phyloP scores from a whole-genome alignment of 2,113 vertebrate species.

The Petrocephalus zakoni region DNA sequence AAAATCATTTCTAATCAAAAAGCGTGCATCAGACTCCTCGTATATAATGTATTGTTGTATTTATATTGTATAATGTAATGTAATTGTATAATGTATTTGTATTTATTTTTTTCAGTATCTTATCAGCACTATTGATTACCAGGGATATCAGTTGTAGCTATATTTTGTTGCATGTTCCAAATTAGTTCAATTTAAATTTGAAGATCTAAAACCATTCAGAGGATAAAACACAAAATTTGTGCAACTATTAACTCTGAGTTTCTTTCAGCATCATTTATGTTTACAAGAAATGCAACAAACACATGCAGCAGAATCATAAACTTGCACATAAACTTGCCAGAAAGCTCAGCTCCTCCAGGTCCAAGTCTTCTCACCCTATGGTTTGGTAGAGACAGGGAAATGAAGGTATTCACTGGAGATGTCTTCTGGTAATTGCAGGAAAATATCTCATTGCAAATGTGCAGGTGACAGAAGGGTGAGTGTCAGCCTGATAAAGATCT shows the following conservation, averaged over 20 bases:
- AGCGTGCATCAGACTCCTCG: neutral
- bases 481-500: slow-evolving; percentile 36
- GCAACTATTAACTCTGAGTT: neutral
- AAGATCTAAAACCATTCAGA: neutral
- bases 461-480: slow-evolving; percentile 35
- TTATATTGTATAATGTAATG: too few relatives aligned
- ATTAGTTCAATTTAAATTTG: neutral
- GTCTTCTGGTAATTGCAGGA: slow-evolving; percentile 36
- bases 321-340: slow-evolving; percentile 4
- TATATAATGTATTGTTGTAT: neutral
- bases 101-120: neutral
- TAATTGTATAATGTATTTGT: too few relatives aligned
- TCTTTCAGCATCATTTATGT: neutral
- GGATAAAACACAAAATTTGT: neutral
- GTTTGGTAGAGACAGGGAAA: slow-evolving; percentile 31
- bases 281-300: slow-evolving; percentile 10
- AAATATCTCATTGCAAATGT: slow-evolving; percentile 19
- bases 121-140: neutral
- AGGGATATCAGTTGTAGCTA: neutral
- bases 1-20: neutral
- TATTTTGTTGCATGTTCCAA: neutral
- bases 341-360: neutral
- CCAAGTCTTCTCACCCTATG: neutral
- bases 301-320: neutral
- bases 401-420: slow-evolving; percentile 30